A percentile compares a stretch with the other conserved stretches of the same genome.
These are phyloP conservation scores for Periophthalmodon schlosseri DNA, from an alignment of 2,113 vertebrate genomes.

Conservation along the genomic window DNA sequence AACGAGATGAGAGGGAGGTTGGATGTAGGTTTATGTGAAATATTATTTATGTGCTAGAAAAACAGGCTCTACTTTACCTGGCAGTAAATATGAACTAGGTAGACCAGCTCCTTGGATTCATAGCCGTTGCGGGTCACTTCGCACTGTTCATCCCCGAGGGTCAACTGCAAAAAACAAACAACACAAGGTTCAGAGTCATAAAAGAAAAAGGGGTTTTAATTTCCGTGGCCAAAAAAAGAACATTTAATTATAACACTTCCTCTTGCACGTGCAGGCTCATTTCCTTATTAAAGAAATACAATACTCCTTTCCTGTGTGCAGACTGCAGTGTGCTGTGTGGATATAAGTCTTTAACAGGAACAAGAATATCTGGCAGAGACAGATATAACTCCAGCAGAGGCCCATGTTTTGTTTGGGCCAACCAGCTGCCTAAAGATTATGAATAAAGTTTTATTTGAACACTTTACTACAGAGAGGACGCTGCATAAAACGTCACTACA, in stretches of 20 bases:
- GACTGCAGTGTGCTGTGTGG: background rate
- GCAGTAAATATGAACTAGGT: conserved; percentile 94
- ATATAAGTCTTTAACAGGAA: no score
- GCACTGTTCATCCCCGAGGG: conserved; percentile 94
- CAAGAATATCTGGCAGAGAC: no score
- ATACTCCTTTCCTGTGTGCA: background rate
- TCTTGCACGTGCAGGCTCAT: background rate
- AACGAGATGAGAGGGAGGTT: background rate
- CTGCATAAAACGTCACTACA: no score
- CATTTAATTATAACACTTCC: conserved; percentile 6
- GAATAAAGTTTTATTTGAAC: no score
- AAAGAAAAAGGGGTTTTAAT: conserved; percentile 9
- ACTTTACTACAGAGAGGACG: no score
- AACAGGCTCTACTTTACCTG: conserved; percentile 82
- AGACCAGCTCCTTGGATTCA: conserved; percentile 95
- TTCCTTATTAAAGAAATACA: background rate
- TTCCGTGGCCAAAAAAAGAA: conserved; percentile 3
- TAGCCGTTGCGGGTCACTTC: conserved; percentile 91
- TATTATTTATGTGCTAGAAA: background rate
- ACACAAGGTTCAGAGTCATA: conserved; percentile 14
- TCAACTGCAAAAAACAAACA: conserved; percentile 78
- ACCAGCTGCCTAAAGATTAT: no score
- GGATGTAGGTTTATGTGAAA: background rate
- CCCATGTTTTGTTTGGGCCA: no score
- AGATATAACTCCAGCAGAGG: no score